A percentile compares a stretch with the other conserved stretches of the same genome.
Evolutionary conservation across 1,140 invertebrate species (phyloP).

Genomic region (Zaprionus africanus): DNA sequence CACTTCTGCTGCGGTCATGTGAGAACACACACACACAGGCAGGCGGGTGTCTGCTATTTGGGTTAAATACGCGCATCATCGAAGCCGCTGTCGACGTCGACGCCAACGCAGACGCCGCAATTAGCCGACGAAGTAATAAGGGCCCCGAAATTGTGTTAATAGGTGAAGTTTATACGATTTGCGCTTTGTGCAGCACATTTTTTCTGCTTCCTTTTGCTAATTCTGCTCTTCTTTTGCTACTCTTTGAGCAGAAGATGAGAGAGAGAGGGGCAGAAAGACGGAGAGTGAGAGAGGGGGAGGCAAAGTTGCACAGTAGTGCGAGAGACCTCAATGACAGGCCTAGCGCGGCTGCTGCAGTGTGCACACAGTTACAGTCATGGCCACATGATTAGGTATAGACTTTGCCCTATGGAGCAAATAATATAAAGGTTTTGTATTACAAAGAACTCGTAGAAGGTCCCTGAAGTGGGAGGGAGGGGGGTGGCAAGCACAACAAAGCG

Average conservation of each 20-base stretch:
- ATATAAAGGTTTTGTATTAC: background rate
- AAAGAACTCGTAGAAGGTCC: background rate
- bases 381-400: background rate
- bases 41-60: constrained; percentile 41
- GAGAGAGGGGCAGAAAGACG: background rate
- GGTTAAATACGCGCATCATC: constrained; percentile 63
- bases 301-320: background rate
- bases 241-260: background rate
- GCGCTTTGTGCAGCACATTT: constrained; percentile 30
- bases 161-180: constrained; percentile 72
- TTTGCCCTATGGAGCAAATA: background rate
- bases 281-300: too few relatives aligned
- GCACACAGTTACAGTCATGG: too few relatives aligned
- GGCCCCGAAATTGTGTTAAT: constrained; percentile 68
- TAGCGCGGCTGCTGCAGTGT: background rate
- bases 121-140: constrained; percentile 20
- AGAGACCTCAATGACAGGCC: constrained; percentile 1
- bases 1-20: constrained; percentile 29
- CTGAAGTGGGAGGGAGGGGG: background rate
- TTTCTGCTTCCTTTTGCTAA: constrained; percentile 4
- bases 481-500: background rate
- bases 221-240: background rate
- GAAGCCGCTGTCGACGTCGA: background rate
- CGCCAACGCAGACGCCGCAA: background rate
- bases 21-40: constrained; percentile 1